phyloP scores from a whole-genome alignment of 92 coral and sea anemone genomes.

The Micromussa lordhowensis region DNA sequence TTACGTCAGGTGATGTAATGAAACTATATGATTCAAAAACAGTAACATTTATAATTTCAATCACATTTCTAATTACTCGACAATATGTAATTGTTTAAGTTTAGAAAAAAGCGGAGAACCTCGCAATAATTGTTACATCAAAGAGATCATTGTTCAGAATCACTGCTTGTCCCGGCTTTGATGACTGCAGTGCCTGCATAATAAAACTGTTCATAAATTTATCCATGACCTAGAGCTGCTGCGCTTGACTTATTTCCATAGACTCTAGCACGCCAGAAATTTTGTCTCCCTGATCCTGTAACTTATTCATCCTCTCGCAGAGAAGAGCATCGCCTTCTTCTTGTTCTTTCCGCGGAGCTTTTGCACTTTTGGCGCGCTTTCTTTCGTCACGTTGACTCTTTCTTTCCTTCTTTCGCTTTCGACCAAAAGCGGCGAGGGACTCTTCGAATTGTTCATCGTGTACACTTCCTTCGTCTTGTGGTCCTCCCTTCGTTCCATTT shows the following conservation, averaged over 20 bases:
- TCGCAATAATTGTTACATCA: too few relatives aligned
- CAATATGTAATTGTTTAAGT: too few relatives aligned
- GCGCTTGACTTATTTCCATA: constrained; percentile 42
- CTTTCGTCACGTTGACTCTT: constrained; percentile 1
- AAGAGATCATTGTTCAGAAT: neutral
- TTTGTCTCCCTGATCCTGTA: constrained; percentile 33
- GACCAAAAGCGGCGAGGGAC: constrained; percentile 8
- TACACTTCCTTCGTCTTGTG: neutral
- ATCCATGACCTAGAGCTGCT: constrained; percentile 42
- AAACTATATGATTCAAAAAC: too few relatives aligned
- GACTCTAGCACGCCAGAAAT: constrained; percentile 32
- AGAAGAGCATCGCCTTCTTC: constrained; percentile 2
- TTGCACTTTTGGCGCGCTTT: constrained; percentile 8
- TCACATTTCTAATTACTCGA: too few relatives aligned
- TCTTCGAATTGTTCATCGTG: neutral
- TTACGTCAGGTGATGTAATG: too few relatives aligned
- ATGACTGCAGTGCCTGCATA: neutral
- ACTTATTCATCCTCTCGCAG: constrained; percentile 1
- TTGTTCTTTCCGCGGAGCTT: constrained; percentile 5
- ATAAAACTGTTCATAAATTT: constrained; percentile 46
- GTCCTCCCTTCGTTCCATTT: too few relatives aligned
- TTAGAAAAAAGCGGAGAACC: too few relatives aligned
- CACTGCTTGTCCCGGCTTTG: too few relatives aligned
- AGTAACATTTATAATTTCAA: too few relatives aligned
- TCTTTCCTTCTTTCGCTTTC: constrained; percentile 1